Evolutionary conservation across 2,888 invertebrate species (phyloP).

Genomic region (Tinea pellionella): DNA sequence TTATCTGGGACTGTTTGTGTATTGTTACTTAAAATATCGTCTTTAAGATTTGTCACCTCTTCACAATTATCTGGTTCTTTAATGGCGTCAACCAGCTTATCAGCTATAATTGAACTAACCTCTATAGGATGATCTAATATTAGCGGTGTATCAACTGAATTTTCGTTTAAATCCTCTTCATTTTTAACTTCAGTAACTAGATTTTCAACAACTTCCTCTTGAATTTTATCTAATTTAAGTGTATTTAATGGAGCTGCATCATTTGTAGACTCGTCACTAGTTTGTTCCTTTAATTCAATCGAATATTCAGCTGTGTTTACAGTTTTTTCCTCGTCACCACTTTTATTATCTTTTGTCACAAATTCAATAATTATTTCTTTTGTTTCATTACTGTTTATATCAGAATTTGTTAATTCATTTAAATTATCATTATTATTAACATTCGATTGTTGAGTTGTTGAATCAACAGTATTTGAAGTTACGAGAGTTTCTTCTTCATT

Average conservation of each 20-base stretch:
- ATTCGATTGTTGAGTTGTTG: neutral
- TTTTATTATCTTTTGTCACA: neutral
- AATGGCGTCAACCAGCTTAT: neutral
- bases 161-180: neutral
- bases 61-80: neutral
- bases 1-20: conserved; percentile 6
- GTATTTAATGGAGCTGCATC: neutral
- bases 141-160: neutral
- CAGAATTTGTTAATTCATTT: neutral
- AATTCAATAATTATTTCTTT: conserved; percentile 4
- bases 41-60: neutral
- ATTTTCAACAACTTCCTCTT: neutral
- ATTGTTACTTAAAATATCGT: neutral
- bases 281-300: neutral
- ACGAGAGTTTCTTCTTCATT: neutral
- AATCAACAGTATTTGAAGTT: neutral
- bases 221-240: neutral
- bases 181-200: neutral
- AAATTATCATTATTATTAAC: neutral
- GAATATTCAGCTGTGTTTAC: neutral
- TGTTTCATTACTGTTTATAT: conserved; percentile 3
- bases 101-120: neutral
- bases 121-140: neutral
- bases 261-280: neutral
- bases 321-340: neutral